Evolutionary conservation across 2,888 invertebrate genomes (phyloP).

Genomic region (Seira ritae): DNA sequence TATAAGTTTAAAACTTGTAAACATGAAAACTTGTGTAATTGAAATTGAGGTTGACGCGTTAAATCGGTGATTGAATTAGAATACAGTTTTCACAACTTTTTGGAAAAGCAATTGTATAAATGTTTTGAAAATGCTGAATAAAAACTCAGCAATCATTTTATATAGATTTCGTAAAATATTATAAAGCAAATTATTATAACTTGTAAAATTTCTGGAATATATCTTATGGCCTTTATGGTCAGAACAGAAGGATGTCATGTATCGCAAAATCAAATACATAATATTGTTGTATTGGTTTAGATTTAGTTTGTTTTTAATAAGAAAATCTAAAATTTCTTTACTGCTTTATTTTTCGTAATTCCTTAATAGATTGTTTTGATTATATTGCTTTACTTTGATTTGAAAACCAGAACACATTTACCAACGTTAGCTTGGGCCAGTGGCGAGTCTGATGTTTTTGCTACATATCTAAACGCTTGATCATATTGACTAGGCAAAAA

Average conservation of each 20-base stretch:
- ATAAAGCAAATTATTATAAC: too few species aligned
- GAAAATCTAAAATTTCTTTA: constrained; percentile 29
- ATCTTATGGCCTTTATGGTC: too few species aligned
- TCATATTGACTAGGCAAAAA: constrained; percentile 72
- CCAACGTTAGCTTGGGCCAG: constrained; percentile 72
- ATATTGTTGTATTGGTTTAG: too few species aligned
- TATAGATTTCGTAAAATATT: constrained; percentile 11
- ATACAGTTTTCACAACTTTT: constrained; percentile 58
- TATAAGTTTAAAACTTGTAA: too few species aligned
- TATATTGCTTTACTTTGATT: constrained; percentile 39
- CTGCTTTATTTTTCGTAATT: not conserved
- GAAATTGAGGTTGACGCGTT: constrained; percentile 31
- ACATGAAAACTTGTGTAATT: not conserved
- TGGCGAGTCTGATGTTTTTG: constrained; percentile 68
- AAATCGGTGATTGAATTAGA: too few species aligned
- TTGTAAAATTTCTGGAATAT: too few species aligned
- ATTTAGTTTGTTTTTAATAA: not conserved
- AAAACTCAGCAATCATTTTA: constrained; percentile 12
- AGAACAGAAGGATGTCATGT: too few species aligned
- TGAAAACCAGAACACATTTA: constrained; percentile 72
- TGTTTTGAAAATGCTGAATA: constrained; percentile 41
- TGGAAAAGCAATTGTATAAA: constrained; percentile 18
- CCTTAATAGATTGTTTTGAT: constrained; percentile 3
- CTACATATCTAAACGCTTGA: constrained; percentile 72
- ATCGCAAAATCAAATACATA: too few species aligned